Percentiles rank a stretch among this genome's conserved stretches.
These are phyloP conservation scores for Micronycteris hirsuta DNA, from an alignment of 2,113 vertebrate species.

Conservation along the genomic window DNA sequence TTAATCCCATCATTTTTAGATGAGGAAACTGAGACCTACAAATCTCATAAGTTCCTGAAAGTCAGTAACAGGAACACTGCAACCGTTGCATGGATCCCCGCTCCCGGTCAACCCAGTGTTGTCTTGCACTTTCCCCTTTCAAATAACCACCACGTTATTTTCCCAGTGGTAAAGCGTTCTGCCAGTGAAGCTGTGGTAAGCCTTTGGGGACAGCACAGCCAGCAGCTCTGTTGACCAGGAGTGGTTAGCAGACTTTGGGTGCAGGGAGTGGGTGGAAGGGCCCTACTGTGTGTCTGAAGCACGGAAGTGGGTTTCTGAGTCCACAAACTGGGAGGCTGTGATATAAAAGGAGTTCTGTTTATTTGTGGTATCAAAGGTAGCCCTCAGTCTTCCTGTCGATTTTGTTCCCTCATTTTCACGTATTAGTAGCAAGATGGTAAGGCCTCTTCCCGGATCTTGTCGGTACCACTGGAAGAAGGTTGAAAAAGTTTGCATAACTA, in stretches of 20 bases:
- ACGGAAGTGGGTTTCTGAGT: conserved; percentile 34
- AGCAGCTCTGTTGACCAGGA: not conserved
- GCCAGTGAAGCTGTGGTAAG: not conserved
- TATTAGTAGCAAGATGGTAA: not conserved
- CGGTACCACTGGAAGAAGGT: not conserved
- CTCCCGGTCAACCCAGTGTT: not conserved
- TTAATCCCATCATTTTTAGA: not conserved
- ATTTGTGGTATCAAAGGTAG: not conserved
- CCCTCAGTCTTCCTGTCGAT: not conserved
- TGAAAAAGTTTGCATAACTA: not conserved
- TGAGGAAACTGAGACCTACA: not conserved
- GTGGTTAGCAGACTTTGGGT: not conserved
- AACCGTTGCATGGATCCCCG: not conserved
- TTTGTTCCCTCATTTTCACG: not conserved
- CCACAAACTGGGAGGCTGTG: not conserved
- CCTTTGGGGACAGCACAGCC: not conserved
- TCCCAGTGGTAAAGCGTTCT: not conserved
- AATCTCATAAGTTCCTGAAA: not conserved
- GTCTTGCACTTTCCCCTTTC: not conserved
- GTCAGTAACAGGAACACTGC: not conserved
- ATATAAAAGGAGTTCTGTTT: not conserved
- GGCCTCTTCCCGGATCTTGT: not conserved
- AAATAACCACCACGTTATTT: not conserved
- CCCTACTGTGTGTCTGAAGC: not conserved
- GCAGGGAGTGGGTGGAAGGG: not conserved